phyloP scores from a whole-genome alignment of 1,140 invertebrate genomes.

The Scaptomyza hsui region DNA sequence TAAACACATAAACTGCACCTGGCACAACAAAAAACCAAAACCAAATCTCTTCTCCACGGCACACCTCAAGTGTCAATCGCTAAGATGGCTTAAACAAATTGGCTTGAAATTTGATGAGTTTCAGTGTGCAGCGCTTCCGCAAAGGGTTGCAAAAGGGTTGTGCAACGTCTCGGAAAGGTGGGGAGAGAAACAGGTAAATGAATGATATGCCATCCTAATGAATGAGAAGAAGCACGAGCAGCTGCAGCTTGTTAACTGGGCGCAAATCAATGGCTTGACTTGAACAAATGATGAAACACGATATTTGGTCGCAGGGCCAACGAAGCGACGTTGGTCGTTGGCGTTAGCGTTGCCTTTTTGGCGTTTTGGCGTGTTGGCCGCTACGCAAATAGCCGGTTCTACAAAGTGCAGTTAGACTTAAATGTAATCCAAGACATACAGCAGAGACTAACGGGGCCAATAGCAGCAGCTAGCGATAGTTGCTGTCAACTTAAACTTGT shows the following conservation, averaged over 20 bases:
- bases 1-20: no score
- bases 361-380: constrained; percentile 8
- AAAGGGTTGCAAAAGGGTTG: constrained; percentile 39
- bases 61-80: constrained; percentile 6
- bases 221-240: constrained; percentile 46
- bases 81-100: constrained; percentile 56
- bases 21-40: neutral
- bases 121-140: constrained; percentile 54
- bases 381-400: constrained; percentile 17
- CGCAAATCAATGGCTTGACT: constrained; percentile 69
- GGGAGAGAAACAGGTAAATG: constrained; percentile 40
- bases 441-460: constrained; percentile 45
- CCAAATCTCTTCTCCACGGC: neutral
- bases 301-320: constrained; percentile 56
- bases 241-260: constrained; percentile 16
- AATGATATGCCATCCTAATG: constrained; percentile 72
- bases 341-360: neutral
- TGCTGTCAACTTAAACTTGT: constrained; percentile 65
- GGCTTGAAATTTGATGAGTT: constrained; percentile 67
- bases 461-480: constrained; percentile 1
- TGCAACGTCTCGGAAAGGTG: constrained; percentile 34
- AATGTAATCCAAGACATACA: constrained; percentile 34
- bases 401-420: constrained; percentile 51
- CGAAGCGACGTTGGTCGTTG: neutral
- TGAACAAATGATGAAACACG: constrained; percentile 69